Conservation (phyloP, 2,113 vertebrate genomes). For the Anseranas semipalmata region DNA sequence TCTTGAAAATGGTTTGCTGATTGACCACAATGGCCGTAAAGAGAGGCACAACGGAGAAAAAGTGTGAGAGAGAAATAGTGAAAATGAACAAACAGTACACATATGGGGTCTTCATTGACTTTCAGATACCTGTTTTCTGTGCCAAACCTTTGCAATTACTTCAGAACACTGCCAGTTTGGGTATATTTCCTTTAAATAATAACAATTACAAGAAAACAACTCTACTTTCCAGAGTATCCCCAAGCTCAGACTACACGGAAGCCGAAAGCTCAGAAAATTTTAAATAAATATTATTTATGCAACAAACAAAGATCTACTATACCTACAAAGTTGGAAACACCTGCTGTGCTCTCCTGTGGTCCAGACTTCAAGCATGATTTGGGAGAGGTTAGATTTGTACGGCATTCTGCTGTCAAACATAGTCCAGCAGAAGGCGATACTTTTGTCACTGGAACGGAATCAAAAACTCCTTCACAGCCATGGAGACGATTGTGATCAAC, state of each 20-base stretch:
- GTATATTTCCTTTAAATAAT: not conserved
- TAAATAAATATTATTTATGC: not conserved
- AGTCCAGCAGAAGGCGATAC: not conserved
- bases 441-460: not conserved
- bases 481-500: not conserved
- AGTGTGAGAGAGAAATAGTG: not conserved
- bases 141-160: not conserved
- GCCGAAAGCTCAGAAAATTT: not conserved
- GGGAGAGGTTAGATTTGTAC: not conserved
- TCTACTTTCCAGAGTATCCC: not conserved
- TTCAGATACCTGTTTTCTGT: not conserved
- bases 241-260: not conserved
- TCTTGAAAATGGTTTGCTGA: not conserved
- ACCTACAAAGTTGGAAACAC: not conserved
- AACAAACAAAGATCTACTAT: not conserved
- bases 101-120: not conserved
- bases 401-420: not conserved
- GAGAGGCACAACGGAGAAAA: not conserved
- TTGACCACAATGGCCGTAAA: not conserved
- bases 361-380: not conserved
- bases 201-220: no score
- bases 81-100: not conserved
- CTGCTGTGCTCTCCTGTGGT: not conserved
- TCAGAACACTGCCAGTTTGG: not conserved
- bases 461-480: not conserved